Evolutionary conservation across 2,797 vertebrate genomes (phyloP), one percentile per base, ranked within the genome.

Genomic region (Salarias fasciatus): DNA sequence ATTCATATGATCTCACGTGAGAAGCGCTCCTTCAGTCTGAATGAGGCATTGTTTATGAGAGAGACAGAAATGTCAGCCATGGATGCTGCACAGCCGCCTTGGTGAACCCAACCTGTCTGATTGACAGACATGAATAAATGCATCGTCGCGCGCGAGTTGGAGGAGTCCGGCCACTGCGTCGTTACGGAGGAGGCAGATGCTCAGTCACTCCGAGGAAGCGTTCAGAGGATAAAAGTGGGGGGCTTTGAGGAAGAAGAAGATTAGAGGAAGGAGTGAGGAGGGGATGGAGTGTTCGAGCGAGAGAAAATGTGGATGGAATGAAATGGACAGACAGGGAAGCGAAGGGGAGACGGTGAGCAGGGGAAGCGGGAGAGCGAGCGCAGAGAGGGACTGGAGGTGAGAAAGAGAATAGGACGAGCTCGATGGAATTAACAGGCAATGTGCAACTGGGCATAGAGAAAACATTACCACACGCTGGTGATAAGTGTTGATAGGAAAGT

Each of bases 121-220:
- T 58, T 18, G 61, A 44, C 41, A 30, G 43, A 41, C 44, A 53
- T 53, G 29, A 49, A 59, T 75, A 53, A 62, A 63, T 15, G 36
- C 46, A 56, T 58, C 10, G 10, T 35, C 53, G 47, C 67, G 53
- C 36, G 57, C 18, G 24, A 47, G 28, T 63, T 76, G 30, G 56
- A 46, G 53, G 62, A 40, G 48, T 44, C 55, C 41, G 71, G 46
- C 5, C n/a, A 15, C 15, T 41, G 36, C 13, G 6, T 64, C 50
- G 57, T 63, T 48, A 61, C 68, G 31, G 47, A 59, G 38, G 49
- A 54, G 35, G 61, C 64, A 72, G 54, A 65, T 75, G 60, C 42
- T 79, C 41, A 31, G 55, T 56, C 31, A 5, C 33, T 67, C 5
- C 38, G 6, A 35, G 31, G 40, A 36, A 56, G 35, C 38, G 6